phyloP scores from a whole-genome alignment of 2,113 vertebrate genomes.

The Dolichallabes microphthalmus region DNA sequence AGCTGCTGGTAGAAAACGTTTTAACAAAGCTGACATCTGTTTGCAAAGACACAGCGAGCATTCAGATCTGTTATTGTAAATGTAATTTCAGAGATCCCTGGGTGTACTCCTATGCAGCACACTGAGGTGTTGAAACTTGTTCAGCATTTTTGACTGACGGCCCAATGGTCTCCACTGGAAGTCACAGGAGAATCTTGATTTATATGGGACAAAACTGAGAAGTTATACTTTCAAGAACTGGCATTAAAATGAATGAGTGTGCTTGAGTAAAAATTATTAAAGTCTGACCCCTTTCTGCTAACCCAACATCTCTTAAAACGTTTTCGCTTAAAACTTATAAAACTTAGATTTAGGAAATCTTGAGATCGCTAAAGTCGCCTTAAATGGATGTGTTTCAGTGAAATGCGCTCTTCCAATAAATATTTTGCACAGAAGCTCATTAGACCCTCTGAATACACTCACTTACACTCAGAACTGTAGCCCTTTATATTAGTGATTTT shows the following conservation, averaged over 20 bases:
- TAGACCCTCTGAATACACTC: background rate
- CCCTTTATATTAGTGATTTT: background rate
- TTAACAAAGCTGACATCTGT: slow-evolving; percentile 15
- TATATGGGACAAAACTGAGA: background rate
- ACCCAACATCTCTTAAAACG: background rate
- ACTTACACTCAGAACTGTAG: background rate
- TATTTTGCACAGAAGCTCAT: background rate
- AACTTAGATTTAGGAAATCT: background rate
- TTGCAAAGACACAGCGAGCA: background rate
- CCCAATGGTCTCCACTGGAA: background rate
- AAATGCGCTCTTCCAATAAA: background rate
- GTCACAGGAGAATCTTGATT: background rate
- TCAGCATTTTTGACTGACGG: slow-evolving; percentile 21
- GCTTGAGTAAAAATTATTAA: background rate
- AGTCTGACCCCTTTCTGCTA: background rate
- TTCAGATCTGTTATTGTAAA: slow-evolving; percentile 9
- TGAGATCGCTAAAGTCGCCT: background rate
- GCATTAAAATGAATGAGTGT: background rate
- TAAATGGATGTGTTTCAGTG: slow-evolving; percentile 12
- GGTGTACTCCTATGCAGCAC: background rate
- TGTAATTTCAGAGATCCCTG: background rate
- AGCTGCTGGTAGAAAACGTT: background rate
- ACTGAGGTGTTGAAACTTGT: slow-evolving; percentile 59
- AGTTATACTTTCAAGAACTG: background rate
- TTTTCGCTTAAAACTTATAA: background rate